A percentile compares a stretch with the other conserved stretches of the same genome.
phyloP scores from a whole-genome alignment of 2,888 invertebrate genomes.

The Cloeon dipterum region DNA sequence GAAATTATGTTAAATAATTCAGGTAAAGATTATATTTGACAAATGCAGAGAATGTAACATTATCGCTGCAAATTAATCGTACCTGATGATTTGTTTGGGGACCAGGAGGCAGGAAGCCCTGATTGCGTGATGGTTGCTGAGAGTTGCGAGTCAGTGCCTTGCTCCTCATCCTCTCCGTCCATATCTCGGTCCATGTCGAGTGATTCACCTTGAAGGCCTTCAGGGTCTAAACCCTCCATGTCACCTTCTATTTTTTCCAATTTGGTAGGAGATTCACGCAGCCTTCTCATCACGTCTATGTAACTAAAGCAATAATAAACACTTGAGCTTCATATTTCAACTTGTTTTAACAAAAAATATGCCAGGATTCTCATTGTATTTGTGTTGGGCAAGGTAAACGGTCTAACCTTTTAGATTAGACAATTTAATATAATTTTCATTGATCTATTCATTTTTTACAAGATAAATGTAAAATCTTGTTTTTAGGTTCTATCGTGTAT shows the following conservation, averaged over 20 bases:
- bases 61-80: not conserved
- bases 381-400: not conserved
- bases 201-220: not conserved
- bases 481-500: too few species aligned
- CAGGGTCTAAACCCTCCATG: not conserved
- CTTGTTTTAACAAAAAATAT: too few species aligned
- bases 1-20: not conserved
- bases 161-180: conserved; percentile 1
- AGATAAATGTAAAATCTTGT: too few species aligned
- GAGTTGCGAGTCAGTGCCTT: conserved; percentile 1
- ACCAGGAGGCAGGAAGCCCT: conserved; percentile 15
- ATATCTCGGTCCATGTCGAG: conserved; percentile 1
- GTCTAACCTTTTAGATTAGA: too few species aligned
- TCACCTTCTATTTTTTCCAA: conserved; percentile 3
- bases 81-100: conserved; percentile 14
- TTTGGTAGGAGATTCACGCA: conserved; percentile 17
- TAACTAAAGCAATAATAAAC: conserved; percentile 27
- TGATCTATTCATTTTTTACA: too few species aligned
- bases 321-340: too few species aligned
- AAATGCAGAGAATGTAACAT: not conserved
- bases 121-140: conserved; percentile 7
- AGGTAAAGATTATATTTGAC: not conserved
- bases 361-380: not conserved
- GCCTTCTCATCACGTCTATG: conserved; percentile 41
- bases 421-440: too few species aligned